phyloP scores from a whole-genome alignment of 2,888 invertebrate species.

The Lasioglossum oenotherae region DNA sequence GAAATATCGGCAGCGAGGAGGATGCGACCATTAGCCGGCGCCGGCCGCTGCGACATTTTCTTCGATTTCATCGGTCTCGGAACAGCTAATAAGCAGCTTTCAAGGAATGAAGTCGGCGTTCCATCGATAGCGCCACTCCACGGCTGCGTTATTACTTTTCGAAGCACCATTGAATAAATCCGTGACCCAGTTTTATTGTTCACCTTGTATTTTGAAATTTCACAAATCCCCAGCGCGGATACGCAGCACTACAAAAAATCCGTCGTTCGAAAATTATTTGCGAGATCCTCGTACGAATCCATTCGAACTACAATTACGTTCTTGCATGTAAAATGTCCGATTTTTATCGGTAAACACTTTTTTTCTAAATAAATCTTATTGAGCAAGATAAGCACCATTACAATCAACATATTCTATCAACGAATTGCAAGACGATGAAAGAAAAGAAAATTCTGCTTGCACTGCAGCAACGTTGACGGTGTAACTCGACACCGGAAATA shows the following conservation, averaged over 20 bases:
- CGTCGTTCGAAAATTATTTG: constrained; percentile 64
- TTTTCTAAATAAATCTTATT: neutral
- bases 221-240: constrained; percentile 39
- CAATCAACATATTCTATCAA: neutral
- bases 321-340: neutral
- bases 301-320: neutral
- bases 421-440: neutral
- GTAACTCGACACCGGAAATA: constrained; percentile 56
- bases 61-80: constrained; percentile 45
- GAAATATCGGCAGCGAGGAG: neutral
- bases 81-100: constrained; percentile 59
- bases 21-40: constrained; percentile 17
- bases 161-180: constrained; percentile 67
- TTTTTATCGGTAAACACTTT: neutral
- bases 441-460: constrained; percentile 24
- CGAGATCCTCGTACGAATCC: constrained; percentile 14
- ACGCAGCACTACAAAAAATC: constrained; percentile 53
- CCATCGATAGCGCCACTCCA: constrained; percentile 54
- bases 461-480: constrained; percentile 22
- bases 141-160: constrained; percentile 69
- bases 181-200: constrained; percentile 61
- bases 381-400: neutral
- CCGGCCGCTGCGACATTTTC: constrained; percentile 8
- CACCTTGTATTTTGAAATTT: constrained; percentile 43
- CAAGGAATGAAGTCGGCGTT: constrained; percentile 37